phyloP scores from a whole-genome alignment of 2,113 vertebrate species.

The Chamaea fasciata region DNA sequence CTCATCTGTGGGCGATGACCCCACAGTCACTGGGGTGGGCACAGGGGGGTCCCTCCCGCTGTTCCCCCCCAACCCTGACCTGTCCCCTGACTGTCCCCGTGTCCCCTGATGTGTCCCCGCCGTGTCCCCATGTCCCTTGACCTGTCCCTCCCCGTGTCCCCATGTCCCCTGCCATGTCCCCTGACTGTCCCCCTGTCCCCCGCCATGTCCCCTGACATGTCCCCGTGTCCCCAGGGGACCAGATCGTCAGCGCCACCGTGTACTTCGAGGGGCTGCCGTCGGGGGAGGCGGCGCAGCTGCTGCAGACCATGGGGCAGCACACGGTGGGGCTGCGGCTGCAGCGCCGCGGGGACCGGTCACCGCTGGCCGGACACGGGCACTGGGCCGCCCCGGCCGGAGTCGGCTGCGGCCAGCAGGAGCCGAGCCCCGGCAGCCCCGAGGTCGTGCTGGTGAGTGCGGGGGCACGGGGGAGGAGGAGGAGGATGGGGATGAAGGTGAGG shows the following conservation, averaged over 20 bases:
- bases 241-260: slow-evolving; percentile 92
- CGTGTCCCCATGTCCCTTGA: not conserved
- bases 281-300: slow-evolving; percentile 83
- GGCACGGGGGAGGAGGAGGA: accelerated
- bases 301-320: slow-evolving; percentile 86
- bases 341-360: slow-evolving; percentile 84
- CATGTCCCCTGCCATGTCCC: not conserved
- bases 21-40: not conserved
- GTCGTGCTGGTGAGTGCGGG: slow-evolving; percentile 83
- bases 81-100: no score
- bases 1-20: no score
- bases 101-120: not conserved
- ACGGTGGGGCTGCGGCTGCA: slow-evolving; percentile 91
- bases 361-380: slow-evolving; percentile 59
- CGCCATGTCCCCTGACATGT: not conserved
- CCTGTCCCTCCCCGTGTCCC: not conserved
- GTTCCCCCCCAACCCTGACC: no score
- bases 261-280: slow-evolving; percentile 94
- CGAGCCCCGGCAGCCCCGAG: slow-evolving; percentile 77
- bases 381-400: not conserved
- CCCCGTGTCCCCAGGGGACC: slow-evolving; percentile 77
- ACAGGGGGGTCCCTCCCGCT: no score
- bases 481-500: no score
- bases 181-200: no score
- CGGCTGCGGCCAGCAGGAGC: slow-evolving; percentile 28